Evolutionary conservation across 1,140 invertebrate genomes (phyloP).

Genomic region (Bombus vancouverensis): DNA sequence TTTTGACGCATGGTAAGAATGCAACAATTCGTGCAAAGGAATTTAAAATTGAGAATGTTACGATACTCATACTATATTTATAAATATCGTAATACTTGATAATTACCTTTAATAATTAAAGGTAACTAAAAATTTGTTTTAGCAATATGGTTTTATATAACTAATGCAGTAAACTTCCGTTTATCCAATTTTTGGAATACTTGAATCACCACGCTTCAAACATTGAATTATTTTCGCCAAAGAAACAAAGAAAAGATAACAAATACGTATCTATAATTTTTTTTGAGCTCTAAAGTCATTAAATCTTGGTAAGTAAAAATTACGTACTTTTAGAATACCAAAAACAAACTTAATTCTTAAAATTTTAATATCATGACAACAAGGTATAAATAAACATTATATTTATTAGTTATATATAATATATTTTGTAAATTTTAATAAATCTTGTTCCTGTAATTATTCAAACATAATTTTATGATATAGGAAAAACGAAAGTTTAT

Average conservation of each 20-base stretch:
- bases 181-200: not conserved
- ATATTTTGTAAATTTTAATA: constrained; percentile 22
- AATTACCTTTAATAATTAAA: constrained; percentile 23
- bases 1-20: not conserved
- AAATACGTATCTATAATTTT: constrained; percentile 16
- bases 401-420: constrained; percentile 13
- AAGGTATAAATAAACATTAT: not conserved
- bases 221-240: constrained; percentile 9
- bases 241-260: not conserved
- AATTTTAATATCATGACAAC: constrained; percentile 11
- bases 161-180: constrained; percentile 39
- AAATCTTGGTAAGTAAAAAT: constrained; percentile 23
- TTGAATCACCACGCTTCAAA: not conserved
- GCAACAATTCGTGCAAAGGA: constrained; percentile 5
- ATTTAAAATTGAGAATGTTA: constrained; percentile 20
- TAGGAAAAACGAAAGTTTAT: constrained; percentile 40
- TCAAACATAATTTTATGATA: constrained; percentile 31
- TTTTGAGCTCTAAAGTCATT: not conserved
- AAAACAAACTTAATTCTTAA: constrained; percentile 14
- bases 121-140: constrained; percentile 18
- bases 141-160: constrained; percentile 26
- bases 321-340: constrained; percentile 6
- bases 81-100: constrained; percentile 5
- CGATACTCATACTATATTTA: constrained; percentile 4
- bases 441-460: constrained; percentile 21